Conservation (phyloP, 2,888 invertebrate species). For the Aphodius sticticus region DNA sequence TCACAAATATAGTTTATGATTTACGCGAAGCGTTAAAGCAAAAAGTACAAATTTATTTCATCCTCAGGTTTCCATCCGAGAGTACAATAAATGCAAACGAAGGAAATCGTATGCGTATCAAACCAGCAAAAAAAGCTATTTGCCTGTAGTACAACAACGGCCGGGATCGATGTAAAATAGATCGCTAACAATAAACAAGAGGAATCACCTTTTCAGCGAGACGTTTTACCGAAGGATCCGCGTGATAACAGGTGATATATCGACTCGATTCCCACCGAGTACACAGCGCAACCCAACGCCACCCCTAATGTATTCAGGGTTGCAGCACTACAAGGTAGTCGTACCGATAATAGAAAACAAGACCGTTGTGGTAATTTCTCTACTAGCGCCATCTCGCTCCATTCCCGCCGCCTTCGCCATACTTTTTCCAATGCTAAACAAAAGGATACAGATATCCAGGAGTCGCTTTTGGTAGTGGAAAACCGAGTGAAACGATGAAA, state of each 20-base stretch:
- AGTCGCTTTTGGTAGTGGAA: neutral
- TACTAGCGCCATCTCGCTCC: neutral
- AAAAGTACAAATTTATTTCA: too few relatives aligned
- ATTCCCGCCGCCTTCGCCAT: neutral
- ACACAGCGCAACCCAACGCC: neutral
- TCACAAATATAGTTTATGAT: too few relatives aligned
- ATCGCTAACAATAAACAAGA: neutral
- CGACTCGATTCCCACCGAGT: neutral
- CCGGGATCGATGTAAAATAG: neutral
- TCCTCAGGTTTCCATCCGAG: neutral
- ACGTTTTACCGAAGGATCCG: neutral
- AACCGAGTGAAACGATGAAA: neutral
- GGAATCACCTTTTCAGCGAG: neutral
- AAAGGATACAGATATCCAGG: neutral
- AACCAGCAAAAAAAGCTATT: neutral
- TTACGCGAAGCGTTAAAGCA: too few relatives aligned
- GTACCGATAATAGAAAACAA: conserved; percentile 4
- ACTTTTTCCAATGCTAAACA: neutral
- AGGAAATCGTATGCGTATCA: neutral
- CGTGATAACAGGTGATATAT: conserved; percentile 4
- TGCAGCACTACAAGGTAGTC: neutral
- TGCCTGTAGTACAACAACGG: neutral
- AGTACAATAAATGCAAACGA: neutral
- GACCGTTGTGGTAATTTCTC: neutral
- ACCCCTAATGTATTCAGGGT: neutral